phyloP scores from a whole-genome alignment of 2,888 invertebrate genomes.

The Athetis lepigone region DNA sequence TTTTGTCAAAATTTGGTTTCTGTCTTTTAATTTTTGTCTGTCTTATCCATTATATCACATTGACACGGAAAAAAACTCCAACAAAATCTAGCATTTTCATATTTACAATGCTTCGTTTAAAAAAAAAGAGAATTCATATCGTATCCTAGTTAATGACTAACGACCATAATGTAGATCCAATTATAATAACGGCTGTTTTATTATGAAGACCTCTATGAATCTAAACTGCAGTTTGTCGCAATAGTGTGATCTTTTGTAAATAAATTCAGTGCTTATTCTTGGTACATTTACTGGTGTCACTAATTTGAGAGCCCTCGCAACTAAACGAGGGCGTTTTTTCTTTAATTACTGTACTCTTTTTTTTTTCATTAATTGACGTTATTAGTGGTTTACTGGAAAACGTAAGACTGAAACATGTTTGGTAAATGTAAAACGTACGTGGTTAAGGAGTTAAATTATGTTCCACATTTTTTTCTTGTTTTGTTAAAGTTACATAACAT shows the following conservation, averaged over 20 bases:
- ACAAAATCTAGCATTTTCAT: too few relatives aligned
- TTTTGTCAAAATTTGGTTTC: too few relatives aligned
- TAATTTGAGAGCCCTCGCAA: constrained; percentile 44
- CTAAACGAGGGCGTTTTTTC: constrained; percentile 39
- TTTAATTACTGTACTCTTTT: constrained; percentile 26
- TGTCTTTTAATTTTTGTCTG: too few relatives aligned
- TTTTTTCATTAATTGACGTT: constrained; percentile 6
- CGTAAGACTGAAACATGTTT: neutral
- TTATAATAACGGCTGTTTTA: constrained; percentile 43
- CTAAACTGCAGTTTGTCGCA: constrained; percentile 36
- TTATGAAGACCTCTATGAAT: constrained; percentile 31
- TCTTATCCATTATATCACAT: too few relatives aligned
- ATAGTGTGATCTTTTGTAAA: constrained; percentile 48
- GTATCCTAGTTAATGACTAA: constrained; percentile 19
- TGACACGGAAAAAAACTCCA: too few relatives aligned
- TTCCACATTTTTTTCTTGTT: too few relatives aligned
- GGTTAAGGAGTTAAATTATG: too few relatives aligned
- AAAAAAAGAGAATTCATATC: neutral
- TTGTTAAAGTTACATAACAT: too few relatives aligned
- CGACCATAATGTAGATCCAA: constrained; percentile 42
- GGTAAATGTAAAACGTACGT: too few relatives aligned
- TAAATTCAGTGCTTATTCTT: constrained; percentile 36
- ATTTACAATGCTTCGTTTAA: too few relatives aligned
- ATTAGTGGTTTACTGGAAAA: neutral
- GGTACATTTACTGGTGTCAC: constrained; percentile 22